Conservation (phyloP, 2,888 invertebrate species). For the Drosophila neoperkinsi region DNA sequence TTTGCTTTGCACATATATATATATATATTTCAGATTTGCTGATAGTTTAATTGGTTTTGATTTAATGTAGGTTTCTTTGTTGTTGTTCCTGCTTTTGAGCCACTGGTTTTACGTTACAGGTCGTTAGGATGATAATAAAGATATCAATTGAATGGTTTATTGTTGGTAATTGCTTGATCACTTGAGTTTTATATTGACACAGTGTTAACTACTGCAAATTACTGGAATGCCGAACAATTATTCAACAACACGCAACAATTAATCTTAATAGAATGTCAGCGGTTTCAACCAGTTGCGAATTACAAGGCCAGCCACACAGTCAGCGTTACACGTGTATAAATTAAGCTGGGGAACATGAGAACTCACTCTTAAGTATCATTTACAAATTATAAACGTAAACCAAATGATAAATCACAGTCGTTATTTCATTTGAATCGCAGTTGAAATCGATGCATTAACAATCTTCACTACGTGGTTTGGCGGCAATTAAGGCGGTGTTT, state of each 20-base stretch:
- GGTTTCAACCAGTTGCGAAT: slow-evolving; percentile 18
- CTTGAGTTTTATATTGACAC: slow-evolving; percentile 27
- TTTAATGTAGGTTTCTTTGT: slow-evolving; percentile 40
- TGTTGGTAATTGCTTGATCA: slow-evolving; percentile 60
- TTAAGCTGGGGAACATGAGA: slow-evolving; percentile 13
- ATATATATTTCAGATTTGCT: slow-evolving; percentile 65
- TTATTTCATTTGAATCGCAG: slow-evolving; percentile 27
- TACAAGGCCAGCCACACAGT: not conserved
- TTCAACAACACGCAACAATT: slow-evolving; percentile 1
- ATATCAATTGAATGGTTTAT: slow-evolving; percentile 60
- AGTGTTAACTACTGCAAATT: slow-evolving; percentile 26
- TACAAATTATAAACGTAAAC: slow-evolving; percentile 2
- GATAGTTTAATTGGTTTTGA: slow-evolving; percentile 76
- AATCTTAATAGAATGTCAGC: not conserved
- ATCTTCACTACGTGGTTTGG: not conserved
- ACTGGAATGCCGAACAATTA: slow-evolving; percentile 12
- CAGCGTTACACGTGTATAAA: slow-evolving; percentile 4
- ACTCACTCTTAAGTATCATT: slow-evolving; percentile 20
- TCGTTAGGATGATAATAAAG: slow-evolving; percentile 64
- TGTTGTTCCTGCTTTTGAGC: slow-evolving; percentile 35
- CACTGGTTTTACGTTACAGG: slow-evolving; percentile 62
- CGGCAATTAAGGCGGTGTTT: slow-evolving; percentile 29
- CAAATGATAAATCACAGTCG: slow-evolving; percentile 31
- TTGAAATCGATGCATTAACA: slow-evolving; percentile 30
- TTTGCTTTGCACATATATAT: slow-evolving; percentile 11